These are phyloP conservation scores for Oryzias celebensis DNA, from an alignment of 2,113 vertebrate species.

Conservation along the genomic window DNA sequence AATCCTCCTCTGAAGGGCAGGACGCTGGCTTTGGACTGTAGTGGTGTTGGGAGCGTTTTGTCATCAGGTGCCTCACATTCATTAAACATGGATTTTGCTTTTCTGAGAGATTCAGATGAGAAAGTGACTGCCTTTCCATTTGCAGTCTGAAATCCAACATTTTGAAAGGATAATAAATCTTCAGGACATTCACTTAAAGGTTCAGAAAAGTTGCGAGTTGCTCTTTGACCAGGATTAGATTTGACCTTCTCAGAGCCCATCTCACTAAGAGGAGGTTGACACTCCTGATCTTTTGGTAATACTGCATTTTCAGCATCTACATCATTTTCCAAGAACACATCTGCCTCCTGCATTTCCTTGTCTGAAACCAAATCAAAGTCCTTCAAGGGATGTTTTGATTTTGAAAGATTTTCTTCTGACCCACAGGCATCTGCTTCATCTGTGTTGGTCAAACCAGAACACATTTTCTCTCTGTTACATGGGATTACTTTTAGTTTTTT, in stretches of 20 bases:
- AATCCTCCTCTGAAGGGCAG: constrained; percentile 68
- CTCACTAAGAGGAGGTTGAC: neutral
- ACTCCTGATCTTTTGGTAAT: neutral
- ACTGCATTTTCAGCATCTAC: neutral
- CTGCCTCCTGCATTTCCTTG: constrained; percentile 26
- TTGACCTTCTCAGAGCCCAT: neutral
- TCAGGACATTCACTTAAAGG: neutral
- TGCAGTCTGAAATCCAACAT: constrained; percentile 80
- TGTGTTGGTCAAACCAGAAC: constrained; percentile 78
- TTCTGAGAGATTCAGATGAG: constrained; percentile 75
- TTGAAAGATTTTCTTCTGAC: constrained; percentile 21
- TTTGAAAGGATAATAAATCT: constrained; percentile 7
- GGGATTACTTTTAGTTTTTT: neutral
- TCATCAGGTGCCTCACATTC: constrained; percentile 61
- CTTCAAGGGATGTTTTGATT: constrained; percentile 20
- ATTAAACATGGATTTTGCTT: constrained; percentile 71
- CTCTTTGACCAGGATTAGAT: neutral
- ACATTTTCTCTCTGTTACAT: constrained; percentile 4
- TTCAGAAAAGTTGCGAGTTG: neutral
- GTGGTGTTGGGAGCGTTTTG: neutral
- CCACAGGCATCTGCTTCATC: constrained; percentile 21
- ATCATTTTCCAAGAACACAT: constrained; percentile 32
- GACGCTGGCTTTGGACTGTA: neutral
- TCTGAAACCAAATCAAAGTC: constrained; percentile 36
- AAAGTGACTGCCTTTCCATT: constrained; percentile 76